phyloP scores from a whole-genome alignment of 2,113 vertebrate species.

The Passer domesticus region DNA sequence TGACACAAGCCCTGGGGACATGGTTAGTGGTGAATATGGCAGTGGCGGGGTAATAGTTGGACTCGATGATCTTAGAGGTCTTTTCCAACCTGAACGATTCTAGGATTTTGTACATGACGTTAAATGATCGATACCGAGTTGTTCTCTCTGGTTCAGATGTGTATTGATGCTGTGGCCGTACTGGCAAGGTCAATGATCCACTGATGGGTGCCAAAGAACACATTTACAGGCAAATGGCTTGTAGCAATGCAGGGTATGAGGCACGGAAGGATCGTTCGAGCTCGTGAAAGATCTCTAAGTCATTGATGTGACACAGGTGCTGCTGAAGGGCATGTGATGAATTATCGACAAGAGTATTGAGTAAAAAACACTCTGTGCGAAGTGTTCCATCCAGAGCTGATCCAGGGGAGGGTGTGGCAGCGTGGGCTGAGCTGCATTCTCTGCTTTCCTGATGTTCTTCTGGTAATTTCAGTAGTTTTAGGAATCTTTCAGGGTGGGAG shows the following conservation, averaged over 20 bases:
- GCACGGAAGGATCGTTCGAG: background rate
- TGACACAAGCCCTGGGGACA: background rate
- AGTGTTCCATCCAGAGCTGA: background rate
- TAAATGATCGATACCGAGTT: background rate
- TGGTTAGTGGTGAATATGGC: background rate
- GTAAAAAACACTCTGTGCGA: background rate
- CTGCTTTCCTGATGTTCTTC: background rate
- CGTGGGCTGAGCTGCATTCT: background rate
- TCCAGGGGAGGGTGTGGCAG: background rate
- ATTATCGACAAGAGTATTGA: background rate
- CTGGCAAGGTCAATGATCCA: background rate
- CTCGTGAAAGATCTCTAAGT: conserved; percentile 9
- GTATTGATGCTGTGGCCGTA: background rate
- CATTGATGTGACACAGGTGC: background rate
- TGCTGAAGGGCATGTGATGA: background rate
- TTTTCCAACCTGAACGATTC: background rate
- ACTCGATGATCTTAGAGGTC: background rate
- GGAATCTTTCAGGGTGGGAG: background rate
- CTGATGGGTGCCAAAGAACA: conserved; percentile 48
- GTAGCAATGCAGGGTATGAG: conserved; percentile 21
- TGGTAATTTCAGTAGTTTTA: background rate
- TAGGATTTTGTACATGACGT: background rate
- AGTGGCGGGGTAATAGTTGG: background rate
- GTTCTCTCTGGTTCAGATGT: background rate
- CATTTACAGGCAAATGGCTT: conserved; percentile 56